These are phyloP conservation scores for Cossypha caffra DNA, from an alignment of 2,797 vertebrate genomes.

Conservation along the genomic window DNA sequence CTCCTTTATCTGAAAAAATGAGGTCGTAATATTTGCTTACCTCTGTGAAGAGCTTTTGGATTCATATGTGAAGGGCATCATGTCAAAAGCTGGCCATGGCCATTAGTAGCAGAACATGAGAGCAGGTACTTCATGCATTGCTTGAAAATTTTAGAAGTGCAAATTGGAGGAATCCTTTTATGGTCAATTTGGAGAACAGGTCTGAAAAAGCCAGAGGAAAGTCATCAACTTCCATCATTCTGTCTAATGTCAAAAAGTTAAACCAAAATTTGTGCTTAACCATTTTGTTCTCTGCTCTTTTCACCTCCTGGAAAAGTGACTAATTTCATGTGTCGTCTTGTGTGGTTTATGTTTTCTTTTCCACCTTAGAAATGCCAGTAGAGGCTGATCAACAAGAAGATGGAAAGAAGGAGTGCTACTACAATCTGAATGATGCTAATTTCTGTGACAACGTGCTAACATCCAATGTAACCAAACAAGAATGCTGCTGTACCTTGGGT, in stretches of 20 bases:
- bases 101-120: background rate
- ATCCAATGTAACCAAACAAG: constrained; percentile 90
- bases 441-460: constrained; percentile 95
- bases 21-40: background rate
- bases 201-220: constrained; percentile 2
- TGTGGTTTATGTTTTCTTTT: background rate
- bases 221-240: background rate
- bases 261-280: background rate
- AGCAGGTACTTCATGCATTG: background rate
- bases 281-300: background rate
- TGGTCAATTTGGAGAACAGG: background rate
- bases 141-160: background rate
- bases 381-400: constrained; percentile 69
- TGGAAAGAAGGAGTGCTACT: constrained; percentile 95
- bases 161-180: constrained; percentile 18
- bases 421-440: constrained; percentile 90
- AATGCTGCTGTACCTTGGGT: constrained; percentile 96
- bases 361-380: constrained; percentile 42
- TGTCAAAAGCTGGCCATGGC: background rate
- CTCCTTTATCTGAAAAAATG: background rate
- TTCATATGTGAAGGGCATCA: rapidly evolving
- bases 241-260: background rate
- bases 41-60: background rate
- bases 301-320: background rate
- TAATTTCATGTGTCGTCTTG: background rate